phyloP scores from a whole-genome alignment of 2,797 vertebrate species.

The Chloroceryle inda region DNA sequence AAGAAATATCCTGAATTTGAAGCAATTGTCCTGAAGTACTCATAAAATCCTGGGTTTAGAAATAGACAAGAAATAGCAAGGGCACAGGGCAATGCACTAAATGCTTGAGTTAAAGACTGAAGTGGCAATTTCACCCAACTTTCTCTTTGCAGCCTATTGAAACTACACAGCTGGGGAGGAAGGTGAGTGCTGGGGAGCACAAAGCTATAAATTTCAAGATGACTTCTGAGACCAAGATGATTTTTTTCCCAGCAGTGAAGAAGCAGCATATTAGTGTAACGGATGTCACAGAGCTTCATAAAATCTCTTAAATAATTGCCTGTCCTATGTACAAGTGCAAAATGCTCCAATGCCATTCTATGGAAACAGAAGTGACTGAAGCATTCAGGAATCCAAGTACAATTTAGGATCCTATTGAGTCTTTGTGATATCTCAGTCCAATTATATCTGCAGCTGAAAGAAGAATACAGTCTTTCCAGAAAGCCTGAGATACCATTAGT shows the following conservation, averaged over 20 bases:
- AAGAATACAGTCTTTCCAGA: not conserved
- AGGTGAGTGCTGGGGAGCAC: not conserved
- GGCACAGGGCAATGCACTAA: not conserved
- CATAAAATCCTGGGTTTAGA: not conserved
- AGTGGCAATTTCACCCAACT: not conserved
- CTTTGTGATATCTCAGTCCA: slow-evolving; percentile 48
- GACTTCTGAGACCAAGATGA: not conserved
- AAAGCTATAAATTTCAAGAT: not conserved
- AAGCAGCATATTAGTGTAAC: not conserved
- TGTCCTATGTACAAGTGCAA: not conserved
- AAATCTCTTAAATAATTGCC: slow-evolving; percentile 32
- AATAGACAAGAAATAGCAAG: not conserved
- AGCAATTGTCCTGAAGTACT: not conserved
- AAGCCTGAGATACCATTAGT: not conserved
- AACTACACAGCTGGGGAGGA: not conserved
- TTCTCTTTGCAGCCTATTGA: not conserved
- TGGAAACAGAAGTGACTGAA: slow-evolving; percentile 15
- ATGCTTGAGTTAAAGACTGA: not conserved
- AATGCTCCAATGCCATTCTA: not conserved
- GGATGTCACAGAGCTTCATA: not conserved
- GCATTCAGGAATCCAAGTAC: slow-evolving; percentile 32
- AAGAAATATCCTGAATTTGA: not conserved
- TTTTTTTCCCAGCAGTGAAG: slow-evolving; percentile 3
- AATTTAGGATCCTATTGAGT: slow-evolving; percentile 50
- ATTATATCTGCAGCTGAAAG: slow-evolving; percentile 53